Evolutionary conservation across 2,888 invertebrate species (phyloP).

Genomic region (Sylvicola cinctus): DNA sequence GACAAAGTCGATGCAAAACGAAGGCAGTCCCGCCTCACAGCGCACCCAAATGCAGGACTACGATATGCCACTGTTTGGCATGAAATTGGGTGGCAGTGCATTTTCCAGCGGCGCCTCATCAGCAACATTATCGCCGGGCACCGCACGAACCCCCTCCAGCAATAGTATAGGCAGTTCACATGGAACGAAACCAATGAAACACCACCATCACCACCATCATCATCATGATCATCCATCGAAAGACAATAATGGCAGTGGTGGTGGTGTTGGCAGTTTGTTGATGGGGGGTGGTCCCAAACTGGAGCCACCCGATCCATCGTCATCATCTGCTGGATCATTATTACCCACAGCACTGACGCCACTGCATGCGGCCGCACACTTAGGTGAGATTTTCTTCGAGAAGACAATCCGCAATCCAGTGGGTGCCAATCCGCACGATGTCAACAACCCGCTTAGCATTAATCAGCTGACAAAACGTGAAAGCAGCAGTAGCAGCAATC

Average conservation of each 20-base stretch:
- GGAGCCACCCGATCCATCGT: no score
- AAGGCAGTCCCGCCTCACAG: not conserved
- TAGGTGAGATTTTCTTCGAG: conserved; percentile 17
- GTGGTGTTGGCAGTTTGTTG: no score
- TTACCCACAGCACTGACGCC: no score
- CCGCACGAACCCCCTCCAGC: no score
- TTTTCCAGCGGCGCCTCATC: conserved; percentile 4
- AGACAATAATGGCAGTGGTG: no score
- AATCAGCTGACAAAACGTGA: conserved; percentile 62
- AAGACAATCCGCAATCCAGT: conserved; percentile 46
- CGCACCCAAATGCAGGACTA: not conserved
- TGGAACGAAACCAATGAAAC: no score
- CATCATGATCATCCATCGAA: not conserved
- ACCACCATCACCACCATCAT: not conserved
- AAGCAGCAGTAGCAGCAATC: no score
- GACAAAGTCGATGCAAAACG: not conserved
- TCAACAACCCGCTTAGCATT: conserved; percentile 80
- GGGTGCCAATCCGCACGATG: conserved; percentile 78
- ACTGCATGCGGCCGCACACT: no score
- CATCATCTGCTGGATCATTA: no score
- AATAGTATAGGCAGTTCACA: no score
- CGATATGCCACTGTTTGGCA: no score
- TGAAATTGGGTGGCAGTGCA: conserved; percentile 3
- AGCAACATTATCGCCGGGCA: not conserved
- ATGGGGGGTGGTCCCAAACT: no score